Evolutionary conservation across 2,888 invertebrate genomes (phyloP), one percentile per base, ranked within the genome.

Genomic region (Chrysomela aeneicollis): DNA sequence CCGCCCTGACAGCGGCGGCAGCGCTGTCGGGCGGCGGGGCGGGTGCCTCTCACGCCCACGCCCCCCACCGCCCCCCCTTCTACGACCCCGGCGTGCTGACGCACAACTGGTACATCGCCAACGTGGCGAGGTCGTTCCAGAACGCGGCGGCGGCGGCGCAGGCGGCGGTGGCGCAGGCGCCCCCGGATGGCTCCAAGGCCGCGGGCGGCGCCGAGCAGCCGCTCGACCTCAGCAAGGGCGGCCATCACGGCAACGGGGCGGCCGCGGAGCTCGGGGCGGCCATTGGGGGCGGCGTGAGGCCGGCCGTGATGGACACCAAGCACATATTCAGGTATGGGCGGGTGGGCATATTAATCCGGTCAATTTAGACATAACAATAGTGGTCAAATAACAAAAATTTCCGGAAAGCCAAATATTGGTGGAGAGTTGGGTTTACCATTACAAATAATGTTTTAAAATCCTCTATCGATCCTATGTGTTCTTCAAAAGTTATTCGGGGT

Each of bases 201-300:
- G 71, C 67, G 54, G 69, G 68, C 17, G 69, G 63, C 46, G 59
- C 15, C 30, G 93, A 93, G 80, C 92, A 92, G 83, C 94, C 94
- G 18, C 87, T 94, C 77, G 94, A 94, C 86, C 89, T 94, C 79
- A 94, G 93, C 85, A 93, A 87, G 88, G 86, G 91, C 86, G 89
- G 73, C 50, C 69, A 68, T 81, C 77, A 75, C 64, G 70, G 67
- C 59, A 71, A 71, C 62, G 71, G 67, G 66, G 67, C 66, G 52
- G 73, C 72, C 49, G 68, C 64, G 18, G 74, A 74, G 50, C 74
- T 71, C 61, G 76, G 72, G 60, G 10, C 65, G 12, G 51, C 61
- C 61, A 50, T 74, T 35, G 67, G 62, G 59, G 78, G 77, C 71
- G 78, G 80, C 68, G 76, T 82, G 64, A 77, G 84, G 72, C 72